These are phyloP conservation scores for Leucoraja ocellata DNA, from an alignment of 2,797 vertebrate genomes.

Conservation along the genomic window DNA sequence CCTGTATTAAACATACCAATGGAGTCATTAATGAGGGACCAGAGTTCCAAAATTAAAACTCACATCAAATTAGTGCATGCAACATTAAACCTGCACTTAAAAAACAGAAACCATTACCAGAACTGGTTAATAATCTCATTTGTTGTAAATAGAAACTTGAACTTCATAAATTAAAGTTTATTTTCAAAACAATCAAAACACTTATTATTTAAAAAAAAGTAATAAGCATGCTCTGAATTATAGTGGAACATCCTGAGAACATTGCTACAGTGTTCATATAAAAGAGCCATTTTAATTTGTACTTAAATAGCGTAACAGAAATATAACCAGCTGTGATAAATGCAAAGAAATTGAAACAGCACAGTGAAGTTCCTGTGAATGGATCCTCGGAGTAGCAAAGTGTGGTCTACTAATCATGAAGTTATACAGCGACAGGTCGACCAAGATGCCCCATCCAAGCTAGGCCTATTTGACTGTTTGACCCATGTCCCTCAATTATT, in stretches of 20 bases:
- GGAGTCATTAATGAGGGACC: background rate
- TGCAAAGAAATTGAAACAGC: background rate
- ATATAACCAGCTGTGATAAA: background rate
- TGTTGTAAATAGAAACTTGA: background rate
- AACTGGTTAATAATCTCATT: background rate
- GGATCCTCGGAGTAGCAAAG: background rate
- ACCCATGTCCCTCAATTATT: too few species aligned
- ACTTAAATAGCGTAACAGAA: background rate
- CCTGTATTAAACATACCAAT: conserved; percentile 53
- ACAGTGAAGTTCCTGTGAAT: background rate
- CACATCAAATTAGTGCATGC: background rate
- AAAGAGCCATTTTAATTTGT: background rate
- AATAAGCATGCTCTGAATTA: background rate
- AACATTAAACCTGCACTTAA: background rate
- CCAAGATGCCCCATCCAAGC: too few species aligned
- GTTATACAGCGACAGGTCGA: too few species aligned
- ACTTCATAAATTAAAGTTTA: background rate
- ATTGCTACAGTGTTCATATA: background rate
- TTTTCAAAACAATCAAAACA: background rate
- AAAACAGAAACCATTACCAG: background rate
- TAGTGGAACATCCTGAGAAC: background rate
- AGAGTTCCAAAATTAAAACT: background rate
- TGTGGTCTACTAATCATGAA: too few species aligned
- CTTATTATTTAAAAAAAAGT: background rate
- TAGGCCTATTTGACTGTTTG: too few species aligned